Evolutionary conservation across 2,888 invertebrate genomes (phyloP).

Genomic region (Nephrotoma appendiculata): DNA sequence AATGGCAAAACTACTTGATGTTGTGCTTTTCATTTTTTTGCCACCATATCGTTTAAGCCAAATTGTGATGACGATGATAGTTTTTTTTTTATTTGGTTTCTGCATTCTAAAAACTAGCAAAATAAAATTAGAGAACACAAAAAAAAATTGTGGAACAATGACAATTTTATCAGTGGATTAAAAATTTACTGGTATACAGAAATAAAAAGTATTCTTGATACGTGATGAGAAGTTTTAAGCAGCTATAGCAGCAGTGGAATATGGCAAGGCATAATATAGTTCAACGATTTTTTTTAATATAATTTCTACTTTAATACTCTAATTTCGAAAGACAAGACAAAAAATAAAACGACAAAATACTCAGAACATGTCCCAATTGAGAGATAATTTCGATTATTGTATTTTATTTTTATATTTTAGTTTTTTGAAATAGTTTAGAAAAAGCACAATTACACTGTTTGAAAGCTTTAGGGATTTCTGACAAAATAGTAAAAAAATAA

Average conservation of each 20-base stretch:
- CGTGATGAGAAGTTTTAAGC: neutral
- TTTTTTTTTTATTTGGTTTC: neutral
- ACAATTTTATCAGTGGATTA: neutral
- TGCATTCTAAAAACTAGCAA: neutral
- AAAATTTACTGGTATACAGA: neutral
- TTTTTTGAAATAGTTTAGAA: neutral
- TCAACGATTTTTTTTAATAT: neutral
- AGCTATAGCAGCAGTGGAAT: neutral
- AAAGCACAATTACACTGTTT: neutral
- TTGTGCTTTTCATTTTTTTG: neutral
- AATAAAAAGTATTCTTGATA: neutral
- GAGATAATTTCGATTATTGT: neutral
- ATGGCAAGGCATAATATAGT: neutral
- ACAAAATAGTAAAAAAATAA: neutral
- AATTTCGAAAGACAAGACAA: neutral
- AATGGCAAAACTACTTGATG: neutral
- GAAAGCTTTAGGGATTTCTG: neutral
- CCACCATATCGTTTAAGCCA: neutral
- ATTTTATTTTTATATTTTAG: neutral
- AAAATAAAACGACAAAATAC: neutral
- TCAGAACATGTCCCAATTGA: neutral
- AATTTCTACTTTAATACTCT: neutral
- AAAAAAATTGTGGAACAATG: neutral
- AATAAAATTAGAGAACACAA: neutral
- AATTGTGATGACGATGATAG: neutral